Evolutionary conservation across 2,888 invertebrate genomes (phyloP).

Genomic region (Watsonalla cultraria): DNA sequence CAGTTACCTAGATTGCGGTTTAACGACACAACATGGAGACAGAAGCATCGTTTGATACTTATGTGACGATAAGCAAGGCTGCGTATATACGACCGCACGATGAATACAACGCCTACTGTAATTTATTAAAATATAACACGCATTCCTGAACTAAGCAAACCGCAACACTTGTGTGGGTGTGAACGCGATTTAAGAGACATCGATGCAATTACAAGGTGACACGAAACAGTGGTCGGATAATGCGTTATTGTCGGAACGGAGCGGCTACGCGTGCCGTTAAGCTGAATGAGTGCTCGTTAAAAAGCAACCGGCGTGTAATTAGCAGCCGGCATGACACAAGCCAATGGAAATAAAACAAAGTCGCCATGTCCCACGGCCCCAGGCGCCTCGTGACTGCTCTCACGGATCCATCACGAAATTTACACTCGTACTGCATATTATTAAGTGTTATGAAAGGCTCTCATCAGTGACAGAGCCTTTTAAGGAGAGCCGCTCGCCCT

Average conservation of each 20-base stretch:
- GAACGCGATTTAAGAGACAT: slow-evolving; percentile 23
- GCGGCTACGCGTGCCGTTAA: slow-evolving; percentile 52
- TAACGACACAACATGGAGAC: neutral
- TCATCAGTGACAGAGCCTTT: slow-evolving; percentile 64
- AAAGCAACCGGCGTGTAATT: slow-evolving; percentile 64
- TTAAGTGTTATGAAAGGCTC: slow-evolving; percentile 70
- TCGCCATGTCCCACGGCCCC: slow-evolving; percentile 58
- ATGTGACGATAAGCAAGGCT: neutral
- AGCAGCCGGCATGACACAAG: slow-evolving; percentile 50
- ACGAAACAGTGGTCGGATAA: slow-evolving; percentile 21
- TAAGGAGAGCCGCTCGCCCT: slow-evolving; percentile 44
- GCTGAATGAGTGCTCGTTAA: slow-evolving; percentile 67
- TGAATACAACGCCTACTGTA: neutral
- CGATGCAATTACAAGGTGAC: slow-evolving; percentile 36
- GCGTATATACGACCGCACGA: neutral
- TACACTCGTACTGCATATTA: slow-evolving; percentile 64
- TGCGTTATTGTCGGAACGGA: slow-evolving; percentile 15
- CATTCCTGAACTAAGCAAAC: neutral
- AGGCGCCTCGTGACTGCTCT: slow-evolving; percentile 66
- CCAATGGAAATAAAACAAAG: slow-evolving; percentile 57
- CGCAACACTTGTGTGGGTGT: neutral
- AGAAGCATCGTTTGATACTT: neutral
- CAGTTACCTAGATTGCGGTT: slow-evolving; percentile 7
- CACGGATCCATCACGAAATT: slow-evolving; percentile 70
- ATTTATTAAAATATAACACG: neutral